Conservation (phyloP, 2,888 invertebrate genomes). For the Colostygia pectinataria region DNA sequence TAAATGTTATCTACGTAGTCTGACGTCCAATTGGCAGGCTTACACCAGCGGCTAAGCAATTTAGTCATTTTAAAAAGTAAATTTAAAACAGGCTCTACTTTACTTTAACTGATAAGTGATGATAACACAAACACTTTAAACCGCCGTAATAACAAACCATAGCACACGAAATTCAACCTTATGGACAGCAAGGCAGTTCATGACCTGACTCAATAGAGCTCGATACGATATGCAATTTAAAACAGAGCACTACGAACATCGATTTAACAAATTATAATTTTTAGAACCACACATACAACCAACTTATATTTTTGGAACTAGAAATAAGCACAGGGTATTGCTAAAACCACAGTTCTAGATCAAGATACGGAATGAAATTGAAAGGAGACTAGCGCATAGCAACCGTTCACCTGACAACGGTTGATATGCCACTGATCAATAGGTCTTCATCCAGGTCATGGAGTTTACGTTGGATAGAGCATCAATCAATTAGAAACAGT, state of each 20-base stretch:
- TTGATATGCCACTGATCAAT: conserved; percentile 46
- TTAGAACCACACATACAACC: conserved; percentile 2
- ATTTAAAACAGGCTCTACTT: conserved; percentile 1
- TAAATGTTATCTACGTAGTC: conserved; percentile 15
- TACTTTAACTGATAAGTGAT: conserved; percentile 2
- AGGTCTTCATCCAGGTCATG: conserved; percentile 32
- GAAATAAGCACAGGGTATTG: conserved; percentile 1
- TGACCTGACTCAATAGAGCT: conserved; percentile 32
- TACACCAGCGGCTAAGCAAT: conserved; percentile 4
- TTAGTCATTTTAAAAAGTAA: conserved; percentile 1
- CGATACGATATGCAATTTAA: conserved; percentile 15
- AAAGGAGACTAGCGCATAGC: conserved; percentile 46
- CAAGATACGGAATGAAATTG: conserved; percentile 24
- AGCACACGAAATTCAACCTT: conserved; percentile 26
- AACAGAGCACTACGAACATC: conserved; percentile 13
- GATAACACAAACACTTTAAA: conserved; percentile 2
- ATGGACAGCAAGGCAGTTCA: conserved; percentile 14
- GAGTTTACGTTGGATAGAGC: conserved; percentile 7
- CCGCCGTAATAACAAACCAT: conserved; percentile 2
- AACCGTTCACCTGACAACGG: conserved; percentile 53
- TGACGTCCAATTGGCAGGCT: conserved; percentile 18
- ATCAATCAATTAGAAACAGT: conserved; percentile 12
- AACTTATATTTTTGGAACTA: background rate
- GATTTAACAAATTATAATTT: conserved; percentile 4
- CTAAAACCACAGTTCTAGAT: conserved; percentile 4